Percentiles rank a stretch among this genome's conserved stretches.
Conservation (phyloP, 2,797 vertebrate species). For the Alca torda region DNA sequence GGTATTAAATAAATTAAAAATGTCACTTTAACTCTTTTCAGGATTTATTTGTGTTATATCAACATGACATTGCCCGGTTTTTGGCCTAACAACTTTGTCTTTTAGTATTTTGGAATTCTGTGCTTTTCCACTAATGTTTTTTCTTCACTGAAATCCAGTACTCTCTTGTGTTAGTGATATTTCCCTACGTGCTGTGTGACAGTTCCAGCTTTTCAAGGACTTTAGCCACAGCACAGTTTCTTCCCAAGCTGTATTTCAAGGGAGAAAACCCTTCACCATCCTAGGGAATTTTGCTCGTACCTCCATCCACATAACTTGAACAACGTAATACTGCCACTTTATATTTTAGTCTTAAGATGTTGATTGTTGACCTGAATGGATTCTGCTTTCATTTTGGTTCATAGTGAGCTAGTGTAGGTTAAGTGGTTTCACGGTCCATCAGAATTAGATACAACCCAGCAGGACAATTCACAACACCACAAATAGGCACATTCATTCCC, state of each 20-base stretch:
- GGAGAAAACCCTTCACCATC: not conserved
- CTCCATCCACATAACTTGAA: not conserved
- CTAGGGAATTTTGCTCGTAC: not conserved
- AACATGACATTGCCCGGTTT: not conserved
- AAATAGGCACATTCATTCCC: not conserved
- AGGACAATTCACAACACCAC: not conserved
- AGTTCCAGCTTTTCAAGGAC: not conserved
- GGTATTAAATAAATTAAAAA: not conserved
- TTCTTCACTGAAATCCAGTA: not conserved
- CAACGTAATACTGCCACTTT: not conserved
- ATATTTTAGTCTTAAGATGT: not conserved
- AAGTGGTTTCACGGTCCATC: not conserved
- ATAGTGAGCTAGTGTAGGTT: not conserved
- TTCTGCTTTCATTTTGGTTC: not conserved
- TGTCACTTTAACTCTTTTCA: not conserved
- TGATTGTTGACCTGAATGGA: not conserved
- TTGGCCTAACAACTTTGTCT: not conserved
- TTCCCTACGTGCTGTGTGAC: not conserved
- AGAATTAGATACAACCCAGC: not conserved
- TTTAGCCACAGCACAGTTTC: not conserved
- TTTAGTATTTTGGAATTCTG: not conserved
- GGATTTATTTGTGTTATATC: not conserved
- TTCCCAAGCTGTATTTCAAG: not conserved
- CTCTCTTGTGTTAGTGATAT: not conserved
- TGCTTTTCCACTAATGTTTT: not conserved